Percentiles rank a stretch among this genome's conserved stretches.
Conservation (phyloP, 2,888 invertebrate species). For the Xanthorhoe designata region DNA sequence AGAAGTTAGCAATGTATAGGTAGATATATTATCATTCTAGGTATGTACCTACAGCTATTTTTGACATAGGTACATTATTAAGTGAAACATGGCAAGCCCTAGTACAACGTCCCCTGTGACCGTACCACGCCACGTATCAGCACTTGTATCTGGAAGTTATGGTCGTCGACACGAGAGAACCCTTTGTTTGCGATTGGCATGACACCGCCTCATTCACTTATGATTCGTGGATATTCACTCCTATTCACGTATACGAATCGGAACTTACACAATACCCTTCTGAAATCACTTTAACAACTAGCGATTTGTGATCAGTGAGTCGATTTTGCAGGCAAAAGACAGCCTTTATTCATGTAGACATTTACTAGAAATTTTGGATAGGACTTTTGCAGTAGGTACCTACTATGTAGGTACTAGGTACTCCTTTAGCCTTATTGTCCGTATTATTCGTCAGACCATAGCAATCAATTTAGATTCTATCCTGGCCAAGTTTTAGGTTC, state of each 20-base stretch:
- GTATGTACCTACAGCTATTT: too few species aligned
- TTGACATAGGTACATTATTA: too few species aligned
- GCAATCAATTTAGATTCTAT: too few species aligned
- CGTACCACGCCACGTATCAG: slow-evolving; percentile 15
- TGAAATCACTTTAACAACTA: slow-evolving; percentile 1
- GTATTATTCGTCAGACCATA: too few species aligned
- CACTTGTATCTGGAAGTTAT: slow-evolving; percentile 35
- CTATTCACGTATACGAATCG: neutral
- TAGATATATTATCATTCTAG: too few species aligned
- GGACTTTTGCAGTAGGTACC: neutral
- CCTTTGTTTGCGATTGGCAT: slow-evolving; percentile 17
- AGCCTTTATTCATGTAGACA: neutral
- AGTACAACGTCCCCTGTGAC: neutral
- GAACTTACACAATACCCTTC: neutral
- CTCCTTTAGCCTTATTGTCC: too few species aligned
- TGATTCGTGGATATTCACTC: slow-evolving; percentile 10
- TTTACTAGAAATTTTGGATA: neutral
- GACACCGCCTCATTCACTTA: slow-evolving; percentile 4
- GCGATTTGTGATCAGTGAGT: neutral
- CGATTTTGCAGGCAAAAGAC: neutral
- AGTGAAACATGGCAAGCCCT: slow-evolving; percentile 1
- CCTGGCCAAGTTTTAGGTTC: too few species aligned
- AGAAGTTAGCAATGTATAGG: too few species aligned
- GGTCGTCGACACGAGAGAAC: slow-evolving; percentile 30
- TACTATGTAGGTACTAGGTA: too few species aligned